Evolutionary conservation across 1,140 invertebrate genomes (phyloP).

Genomic region (Leptinotarsa undecemlineata): DNA sequence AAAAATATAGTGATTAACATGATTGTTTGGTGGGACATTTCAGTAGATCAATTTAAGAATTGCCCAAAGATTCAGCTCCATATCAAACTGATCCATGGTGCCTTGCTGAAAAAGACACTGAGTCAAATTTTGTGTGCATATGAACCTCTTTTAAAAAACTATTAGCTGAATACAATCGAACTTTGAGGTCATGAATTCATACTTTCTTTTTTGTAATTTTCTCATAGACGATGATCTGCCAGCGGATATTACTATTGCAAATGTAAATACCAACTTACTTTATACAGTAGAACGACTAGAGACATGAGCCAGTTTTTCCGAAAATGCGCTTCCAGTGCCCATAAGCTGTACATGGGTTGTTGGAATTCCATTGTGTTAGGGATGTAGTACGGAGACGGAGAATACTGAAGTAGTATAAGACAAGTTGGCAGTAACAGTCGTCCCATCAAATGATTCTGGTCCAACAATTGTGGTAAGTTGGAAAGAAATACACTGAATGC

Average conservation of each 20-base stretch:
- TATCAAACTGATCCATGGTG: too few species aligned
- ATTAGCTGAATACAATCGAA: too few species aligned
- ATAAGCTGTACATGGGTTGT: constrained; percentile 79
- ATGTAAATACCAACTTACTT: constrained; percentile 63
- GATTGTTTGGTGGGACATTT: too few species aligned
- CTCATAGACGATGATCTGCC: background rate
- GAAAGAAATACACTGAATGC: constrained; percentile 95
- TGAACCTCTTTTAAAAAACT: too few species aligned
- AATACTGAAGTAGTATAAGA: constrained; percentile 85
- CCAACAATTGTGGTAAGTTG: constrained; percentile 89
- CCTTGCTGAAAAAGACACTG: too few species aligned
- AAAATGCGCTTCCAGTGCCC: constrained; percentile 82
- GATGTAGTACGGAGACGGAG: constrained; percentile 73
- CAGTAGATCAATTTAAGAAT: too few species aligned
- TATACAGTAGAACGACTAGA: constrained; percentile 93
- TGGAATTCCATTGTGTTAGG: constrained; percentile 58
- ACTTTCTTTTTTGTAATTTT: too few species aligned
- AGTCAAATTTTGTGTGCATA: too few species aligned
- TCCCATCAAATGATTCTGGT: constrained; percentile 93
- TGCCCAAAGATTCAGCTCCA: too few species aligned
- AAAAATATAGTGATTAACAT: too few species aligned
- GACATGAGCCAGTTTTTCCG: constrained; percentile 91
- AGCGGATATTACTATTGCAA: background rate
- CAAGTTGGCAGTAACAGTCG: constrained; percentile 83
- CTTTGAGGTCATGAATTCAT: too few species aligned